Base-by-base conservation (phyloP, 2,888 invertebrate species). In the Nineta flava region DNA sequence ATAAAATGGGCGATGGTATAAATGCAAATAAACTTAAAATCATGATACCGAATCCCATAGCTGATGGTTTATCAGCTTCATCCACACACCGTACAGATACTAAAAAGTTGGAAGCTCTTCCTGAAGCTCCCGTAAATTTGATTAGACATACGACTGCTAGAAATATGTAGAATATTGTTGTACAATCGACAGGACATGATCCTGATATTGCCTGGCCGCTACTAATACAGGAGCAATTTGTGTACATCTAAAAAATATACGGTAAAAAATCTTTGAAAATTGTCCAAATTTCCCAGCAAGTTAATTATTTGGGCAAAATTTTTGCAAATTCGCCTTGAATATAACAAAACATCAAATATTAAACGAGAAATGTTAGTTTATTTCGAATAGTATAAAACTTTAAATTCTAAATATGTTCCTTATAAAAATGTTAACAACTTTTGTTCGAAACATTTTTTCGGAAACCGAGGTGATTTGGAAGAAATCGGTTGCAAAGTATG, bases 1-100 rank as follows among this genome's bases (percentile, higher is more conserved):
- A 83, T 51, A 85, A 69, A 55, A 87, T 81, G 0, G 86, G 86
- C 46, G 82, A 81, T 1, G 86, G 86, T 56, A 85, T 79, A 58
- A 83, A 81, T 9, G 82, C 80, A 56, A 81, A 76, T 50, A 83
- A 67, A 53, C 81, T 81, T 71, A 81, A 75, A 56, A 82, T 68
- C 61, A 77, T 79, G 55, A 82, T 67, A 21, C 78, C 75, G 51
- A 83, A 75, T 31, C 82, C 83, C 74, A 83, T 79, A 2, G 83
- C 79, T 1, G 80, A 77, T 0, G 82, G 73, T 62, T 83, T 83
- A 60, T 83, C 83, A 60, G 79, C 77, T 57, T 82, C 81, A 10
- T 80, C 78, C 6, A 83, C 81, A 62, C 81, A 82, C 60, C 79
- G 75, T 56, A 79, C 74, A 32, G 75, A 72, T 0, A 80, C 74